These are phyloP conservation scores for Thinocorus orbignyianus DNA, from an alignment of 2,113 vertebrate genomes.

Conservation along the genomic window DNA sequence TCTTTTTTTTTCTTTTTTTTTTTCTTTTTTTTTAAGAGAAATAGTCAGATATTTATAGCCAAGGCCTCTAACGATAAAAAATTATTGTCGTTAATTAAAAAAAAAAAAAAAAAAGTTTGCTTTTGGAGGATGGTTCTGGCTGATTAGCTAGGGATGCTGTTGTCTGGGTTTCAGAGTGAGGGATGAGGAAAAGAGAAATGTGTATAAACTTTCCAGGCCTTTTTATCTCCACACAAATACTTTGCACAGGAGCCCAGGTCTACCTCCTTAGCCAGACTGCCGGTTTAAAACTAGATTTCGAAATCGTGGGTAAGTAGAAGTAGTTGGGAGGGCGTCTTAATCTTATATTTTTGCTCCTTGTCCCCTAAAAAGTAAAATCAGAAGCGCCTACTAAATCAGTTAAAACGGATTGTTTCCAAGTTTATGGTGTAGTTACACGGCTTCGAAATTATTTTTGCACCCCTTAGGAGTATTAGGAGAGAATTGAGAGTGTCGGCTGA, in stretches of 20 bases:
- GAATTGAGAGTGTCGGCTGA: constrained; percentile 15
- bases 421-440: constrained; percentile 25
- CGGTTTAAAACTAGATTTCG: not conserved
- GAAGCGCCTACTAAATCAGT: constrained; percentile 13
- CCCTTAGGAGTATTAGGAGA: constrained; percentile 26
- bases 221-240: constrained; percentile 6
- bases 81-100: constrained; percentile 13
- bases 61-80: constrained; percentile 40
- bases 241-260: not conserved
- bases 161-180: constrained; percentile 14
- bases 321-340: not conserved
- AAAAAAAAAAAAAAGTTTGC: not conserved
- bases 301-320: not conserved
- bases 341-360: not conserved
- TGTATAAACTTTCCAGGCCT: constrained; percentile 50
- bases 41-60: constrained; percentile 56
- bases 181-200: constrained; percentile 15
- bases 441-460: constrained; percentile 43
- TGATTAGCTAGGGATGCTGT: constrained; percentile 27
- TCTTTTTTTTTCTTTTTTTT: not conserved
- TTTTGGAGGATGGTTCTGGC: not conserved
- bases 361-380: not conserved
- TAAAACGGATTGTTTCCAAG: constrained; percentile 50
- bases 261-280: not conserved
- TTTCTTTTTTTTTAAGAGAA: not conserved